Base-by-base conservation (phyloP, 2,888 invertebrate species). In the Pristionchus fissidentatus region DNA sequence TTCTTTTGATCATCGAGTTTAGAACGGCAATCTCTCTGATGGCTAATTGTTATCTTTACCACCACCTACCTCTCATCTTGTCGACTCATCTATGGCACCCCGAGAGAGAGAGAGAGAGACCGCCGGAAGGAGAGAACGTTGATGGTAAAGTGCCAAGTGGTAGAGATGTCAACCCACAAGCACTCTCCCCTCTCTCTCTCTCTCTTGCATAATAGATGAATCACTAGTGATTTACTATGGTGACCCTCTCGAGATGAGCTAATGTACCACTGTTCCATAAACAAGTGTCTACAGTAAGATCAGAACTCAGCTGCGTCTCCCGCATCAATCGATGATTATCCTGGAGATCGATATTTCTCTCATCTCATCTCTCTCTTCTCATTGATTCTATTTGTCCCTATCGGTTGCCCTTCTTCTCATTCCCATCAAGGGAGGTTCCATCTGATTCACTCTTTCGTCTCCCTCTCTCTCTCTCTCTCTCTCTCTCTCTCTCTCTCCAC, bases 401-500 rank as follows among this genome's bases (percentile, higher is more conserved):
- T 73, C 73, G 43, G 43, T 73, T 38, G 70, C 73, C 60, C 49
- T 32, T 38, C 49, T 66, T 52, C 78, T 77, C 83, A 70, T 66
- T 62, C 66, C 66, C 66, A 66, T 66, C 66, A 66, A 66, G 66
- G 60, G n/a, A n/a, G n/a, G 66, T 66, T 66, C 66, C 38, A 66
- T 66, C 66, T 66, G 66, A 66, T 66, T 66, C 66, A 66, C 66
- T 66, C 35, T 66, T 22, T n/a, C 49, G 13, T 55, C 29, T 82
- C 55, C 41, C 26, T 10, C 38, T 60, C 55, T 35, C 78, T 57
- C 75, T 75, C 49, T 46, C 62, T 52, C 35, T 70, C 32, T 22
- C 62, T 83, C 83, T 62, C 79, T 26, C 43, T 55, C 41, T 75
- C 62, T 78, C 77, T 73, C 81, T 75, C 80, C 75, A 77, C 70